Base-by-base conservation (phyloP, 2,888 invertebrate species). In the Coremacera marginata region DNA sequence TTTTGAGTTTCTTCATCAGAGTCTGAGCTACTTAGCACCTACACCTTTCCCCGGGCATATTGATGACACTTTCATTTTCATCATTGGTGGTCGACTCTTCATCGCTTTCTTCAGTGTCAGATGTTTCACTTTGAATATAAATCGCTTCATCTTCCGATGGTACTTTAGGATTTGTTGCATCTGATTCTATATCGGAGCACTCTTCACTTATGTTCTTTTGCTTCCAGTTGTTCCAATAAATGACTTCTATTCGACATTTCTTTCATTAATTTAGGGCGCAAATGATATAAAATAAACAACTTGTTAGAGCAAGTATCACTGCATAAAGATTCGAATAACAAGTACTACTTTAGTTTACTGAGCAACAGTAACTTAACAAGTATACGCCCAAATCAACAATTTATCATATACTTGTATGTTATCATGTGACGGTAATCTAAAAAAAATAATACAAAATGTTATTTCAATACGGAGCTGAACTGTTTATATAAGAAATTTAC, bases 81-180 rank as follows among this genome's bases (percentile, higher is more conserved):
- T 76, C 76, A 52, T 71, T 76, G 76, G 51, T 62, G 49, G 27
- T 71, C 60, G 76, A 70, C 63, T 71, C 70, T 76, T 76, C 76
- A 71, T 71, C 76, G 76, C 71, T 76, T 62, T 49, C 63, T 76
- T 62, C 76, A 76, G 71, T 70, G 34, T 70, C 71, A 70, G 70
- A 76, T 76, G 71, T 62, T 52, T 76, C 71, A 71, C 76, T 76
- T 76, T 76, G 76, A 70, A 76, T 70, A 62, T 70, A 62, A 76
- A 19, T 22, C 31, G 70, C 11, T 70, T 76, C 62, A 76, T 76
- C 73, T 71, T 78, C 55, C 63, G 31, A 51, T 65, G 67, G 74
- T 73, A 74, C 68, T 75, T 78, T 75, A 60, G 19, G 62, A 78
- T 60, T 75, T 75, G 75, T 4, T 75, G 75, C 5, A 75, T 75